A percentile compares a stretch with the other conserved stretches of the same genome.
Conservation (phyloP, 2,113 vertebrate genomes). For the Esox niger region DNA sequence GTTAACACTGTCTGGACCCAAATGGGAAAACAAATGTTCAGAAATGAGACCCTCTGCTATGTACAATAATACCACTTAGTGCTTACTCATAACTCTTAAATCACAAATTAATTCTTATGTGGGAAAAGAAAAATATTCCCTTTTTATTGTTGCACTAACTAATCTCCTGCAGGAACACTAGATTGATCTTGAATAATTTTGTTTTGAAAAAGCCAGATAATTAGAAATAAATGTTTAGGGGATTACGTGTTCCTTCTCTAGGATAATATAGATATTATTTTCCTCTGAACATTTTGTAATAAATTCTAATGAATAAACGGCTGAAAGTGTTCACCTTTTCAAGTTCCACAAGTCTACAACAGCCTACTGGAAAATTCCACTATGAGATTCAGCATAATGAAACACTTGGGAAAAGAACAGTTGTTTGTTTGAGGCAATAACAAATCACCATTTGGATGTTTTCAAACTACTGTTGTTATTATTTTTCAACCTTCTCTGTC, state of each 20-base stretch:
- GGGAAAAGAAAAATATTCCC: neutral
- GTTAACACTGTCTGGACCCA: neutral
- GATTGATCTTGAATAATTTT: conserved; percentile 12
- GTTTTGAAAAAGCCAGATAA: neutral
- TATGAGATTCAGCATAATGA: no score
- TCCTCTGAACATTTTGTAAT: neutral
- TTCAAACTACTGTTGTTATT: no score
- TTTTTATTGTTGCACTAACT: neutral
- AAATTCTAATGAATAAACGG: neutral
- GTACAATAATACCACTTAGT: neutral
- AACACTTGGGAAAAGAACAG: no score
- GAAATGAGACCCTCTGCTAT: neutral
- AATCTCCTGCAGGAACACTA: neutral
- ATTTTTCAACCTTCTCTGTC: no score
- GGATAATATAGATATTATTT: neutral
- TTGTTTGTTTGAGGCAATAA: no score
- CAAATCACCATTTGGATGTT: no score
- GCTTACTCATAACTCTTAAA: neutral
- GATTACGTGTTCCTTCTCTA: neutral
- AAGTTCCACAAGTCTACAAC: no score
- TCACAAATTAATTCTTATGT: conserved; percentile 1
- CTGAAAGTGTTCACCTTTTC: no score
- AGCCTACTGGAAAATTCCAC: no score
- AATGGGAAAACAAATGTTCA: neutral
- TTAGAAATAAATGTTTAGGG: neutral